These are phyloP conservation scores for Pachydiplax longipennis DNA, from an alignment of 2,888 invertebrate genomes.

Conservation along the genomic window DNA sequence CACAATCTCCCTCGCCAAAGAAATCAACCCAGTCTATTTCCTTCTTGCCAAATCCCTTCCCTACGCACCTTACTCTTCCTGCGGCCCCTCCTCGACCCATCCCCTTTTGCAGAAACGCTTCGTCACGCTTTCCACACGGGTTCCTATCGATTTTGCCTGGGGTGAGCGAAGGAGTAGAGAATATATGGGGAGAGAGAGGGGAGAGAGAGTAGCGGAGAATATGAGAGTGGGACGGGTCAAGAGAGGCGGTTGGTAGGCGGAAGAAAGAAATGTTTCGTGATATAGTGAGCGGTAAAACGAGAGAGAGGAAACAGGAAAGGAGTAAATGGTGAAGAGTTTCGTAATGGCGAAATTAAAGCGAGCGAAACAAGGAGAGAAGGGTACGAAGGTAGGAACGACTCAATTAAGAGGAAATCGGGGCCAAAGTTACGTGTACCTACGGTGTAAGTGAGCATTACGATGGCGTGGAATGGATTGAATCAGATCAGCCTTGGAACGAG, in stretches of 20 bases:
- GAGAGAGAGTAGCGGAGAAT: background rate
- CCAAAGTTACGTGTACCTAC: background rate
- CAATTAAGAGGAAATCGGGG: background rate
- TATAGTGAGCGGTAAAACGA: background rate
- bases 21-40: background rate
- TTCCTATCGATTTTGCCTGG: conserved; percentile 34
- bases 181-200: background rate
- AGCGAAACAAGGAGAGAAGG: background rate
- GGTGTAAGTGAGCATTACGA: background rate
- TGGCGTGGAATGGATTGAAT: background rate
- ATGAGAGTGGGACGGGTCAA: background rate
- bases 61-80: background rate
- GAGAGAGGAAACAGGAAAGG: background rate
- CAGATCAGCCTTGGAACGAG: background rate
- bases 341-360: conserved; percentile 8
- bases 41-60: background rate
- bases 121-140: conserved; percentile 39
- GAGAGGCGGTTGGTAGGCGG: no score
- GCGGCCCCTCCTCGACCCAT: background rate
- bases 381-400: background rate
- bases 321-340: conserved; percentile 6
- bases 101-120: background rate
- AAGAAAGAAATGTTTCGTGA: background rate
- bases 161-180: background rate
- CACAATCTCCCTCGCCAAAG: background rate